Evolutionary conservation across 2,113 vertebrate species (phyloP).

Genomic region (Apeltes quadracus): DNA sequence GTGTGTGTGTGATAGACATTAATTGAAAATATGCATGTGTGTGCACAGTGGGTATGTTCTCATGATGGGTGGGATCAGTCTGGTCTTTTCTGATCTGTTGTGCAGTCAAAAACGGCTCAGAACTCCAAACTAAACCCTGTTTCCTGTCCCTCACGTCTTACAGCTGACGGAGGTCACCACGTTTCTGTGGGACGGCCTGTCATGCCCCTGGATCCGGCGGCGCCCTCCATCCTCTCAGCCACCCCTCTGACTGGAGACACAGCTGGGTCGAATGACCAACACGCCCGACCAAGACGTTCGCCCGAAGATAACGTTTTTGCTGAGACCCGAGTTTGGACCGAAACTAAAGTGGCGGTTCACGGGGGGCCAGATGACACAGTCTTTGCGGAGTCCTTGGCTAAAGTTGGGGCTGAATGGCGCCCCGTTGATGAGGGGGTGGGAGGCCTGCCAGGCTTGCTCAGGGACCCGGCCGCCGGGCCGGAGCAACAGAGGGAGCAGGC

Average conservation of each 20-base stretch:
- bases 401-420: conserved; percentile 47
- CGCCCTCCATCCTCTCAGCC: conserved; percentile 49
- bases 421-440: not conserved
- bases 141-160: conserved; percentile 3
- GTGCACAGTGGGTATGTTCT: conserved; percentile 20
- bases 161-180: conserved; percentile 59
- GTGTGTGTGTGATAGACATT: conserved; percentile 19
- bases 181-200: conserved; percentile 32
- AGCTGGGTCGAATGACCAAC: conserved; percentile 20
- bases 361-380: conserved; percentile 25
- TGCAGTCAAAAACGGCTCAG: conserved; percentile 25
- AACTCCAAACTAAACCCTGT: conserved; percentile 41
- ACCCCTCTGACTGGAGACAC: conserved; percentile 19
- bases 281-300: conserved; percentile 21
- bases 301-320: conserved; percentile 50
- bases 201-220: conserved; percentile 32
- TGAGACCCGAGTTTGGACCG: conserved; percentile 56
- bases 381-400: conserved; percentile 52
- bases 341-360: conserved; percentile 33
- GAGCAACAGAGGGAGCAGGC: conserved; percentile 58
- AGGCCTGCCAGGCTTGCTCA: conserved; percentile 27
- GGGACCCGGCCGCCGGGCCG: conserved; percentile 41
- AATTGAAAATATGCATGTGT: conserved; percentile 12
- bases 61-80: conserved; percentile 3
- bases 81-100: conserved; percentile 22